A percentile compares a stretch with the other conserved stretches of the same genome.
Conservation (phyloP, 2,888 invertebrate genomes). For the Dasysyrphus tricinctus region DNA sequence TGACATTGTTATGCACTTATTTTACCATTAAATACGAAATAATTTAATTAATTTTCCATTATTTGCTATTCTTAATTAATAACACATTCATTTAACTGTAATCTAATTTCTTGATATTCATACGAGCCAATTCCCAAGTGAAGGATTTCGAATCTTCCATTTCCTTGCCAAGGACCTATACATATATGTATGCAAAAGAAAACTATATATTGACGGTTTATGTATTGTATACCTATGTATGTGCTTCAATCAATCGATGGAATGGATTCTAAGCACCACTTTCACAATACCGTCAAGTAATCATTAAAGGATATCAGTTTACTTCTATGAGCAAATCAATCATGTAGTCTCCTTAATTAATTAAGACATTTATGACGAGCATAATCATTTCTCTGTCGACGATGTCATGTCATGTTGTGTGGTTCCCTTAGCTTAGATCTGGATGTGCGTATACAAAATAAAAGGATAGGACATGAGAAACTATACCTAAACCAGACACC, state of each 20-base stretch:
- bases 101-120: background rate
- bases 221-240: too few relatives aligned
- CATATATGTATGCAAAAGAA: background rate
- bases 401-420: constrained; percentile 44
- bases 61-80: background rate
- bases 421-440: constrained; percentile 15
- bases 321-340: constrained; percentile 68
- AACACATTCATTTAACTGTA: background rate
- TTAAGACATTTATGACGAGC: constrained; percentile 74
- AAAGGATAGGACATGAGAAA: constrained; percentile 6
- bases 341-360: constrained; percentile 70
- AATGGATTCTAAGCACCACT: constrained; percentile 32
- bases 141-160: background rate
- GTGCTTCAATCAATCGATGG: constrained; percentile 7
- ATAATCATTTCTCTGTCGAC: constrained; percentile 69
- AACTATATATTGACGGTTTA: background rate
- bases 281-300: constrained; percentile 50
- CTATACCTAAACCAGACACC: background rate
- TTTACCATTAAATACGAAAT: background rate
- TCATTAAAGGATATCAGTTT: constrained; percentile 60
- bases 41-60: constrained; percentile 3
- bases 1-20: too few relatives aligned
- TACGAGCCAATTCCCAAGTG: background rate
- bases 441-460: constrained; percentile 21
- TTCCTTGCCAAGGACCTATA: background rate